Percentiles rank a stretch among this genome's conserved stretches.
These are phyloP conservation scores for Cistogaster globosa DNA, from an alignment of 2,888 invertebrate genomes.

Conservation along the genomic window DNA sequence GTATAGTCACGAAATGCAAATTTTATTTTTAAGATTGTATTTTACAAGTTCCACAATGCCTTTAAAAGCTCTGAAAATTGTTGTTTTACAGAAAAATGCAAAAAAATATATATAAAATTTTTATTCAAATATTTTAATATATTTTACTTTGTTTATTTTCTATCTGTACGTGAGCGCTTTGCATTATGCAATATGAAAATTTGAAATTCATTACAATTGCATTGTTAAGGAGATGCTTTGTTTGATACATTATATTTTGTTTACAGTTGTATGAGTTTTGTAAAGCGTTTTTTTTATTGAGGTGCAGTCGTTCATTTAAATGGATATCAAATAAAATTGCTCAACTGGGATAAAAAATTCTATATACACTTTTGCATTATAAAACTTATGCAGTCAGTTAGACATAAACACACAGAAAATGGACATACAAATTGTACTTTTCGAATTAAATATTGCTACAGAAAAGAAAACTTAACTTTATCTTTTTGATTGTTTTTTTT, in stretches of 20 bases:
- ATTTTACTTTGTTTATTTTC: not conserved
- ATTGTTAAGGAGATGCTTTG: constrained; percentile 22
- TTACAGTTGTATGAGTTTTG: constrained; percentile 48
- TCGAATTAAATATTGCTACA: not conserved
- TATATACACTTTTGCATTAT: constrained; percentile 38
- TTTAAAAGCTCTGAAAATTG: no score
- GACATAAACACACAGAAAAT: not conserved
- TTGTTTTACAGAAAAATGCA: no score
- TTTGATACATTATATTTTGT: constrained; percentile 23
- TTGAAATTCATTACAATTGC: constrained; percentile 1
- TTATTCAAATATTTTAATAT: constrained; percentile 40
- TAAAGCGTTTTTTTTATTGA: constrained; percentile 55
- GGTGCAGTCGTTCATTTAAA: constrained; percentile 61
- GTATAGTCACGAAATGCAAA: no score
- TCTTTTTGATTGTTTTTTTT: no score
- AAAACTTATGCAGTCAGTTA: constrained; percentile 49
- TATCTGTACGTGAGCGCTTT: not conserved
- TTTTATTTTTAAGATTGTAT: no score
- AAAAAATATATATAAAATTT: no score
- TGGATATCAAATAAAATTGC: constrained; percentile 52
- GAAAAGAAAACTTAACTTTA: not conserved
- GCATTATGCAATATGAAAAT: constrained; percentile 13
- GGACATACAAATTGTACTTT: constrained; percentile 32
- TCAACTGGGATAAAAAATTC: constrained; percentile 58
- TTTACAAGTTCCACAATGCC: no score